Percentiles rank a stretch among this genome's conserved stretches.
Evolutionary conservation across 2,113 vertebrate species (phyloP).

Genomic region (Chloroceryle aenea): DNA sequence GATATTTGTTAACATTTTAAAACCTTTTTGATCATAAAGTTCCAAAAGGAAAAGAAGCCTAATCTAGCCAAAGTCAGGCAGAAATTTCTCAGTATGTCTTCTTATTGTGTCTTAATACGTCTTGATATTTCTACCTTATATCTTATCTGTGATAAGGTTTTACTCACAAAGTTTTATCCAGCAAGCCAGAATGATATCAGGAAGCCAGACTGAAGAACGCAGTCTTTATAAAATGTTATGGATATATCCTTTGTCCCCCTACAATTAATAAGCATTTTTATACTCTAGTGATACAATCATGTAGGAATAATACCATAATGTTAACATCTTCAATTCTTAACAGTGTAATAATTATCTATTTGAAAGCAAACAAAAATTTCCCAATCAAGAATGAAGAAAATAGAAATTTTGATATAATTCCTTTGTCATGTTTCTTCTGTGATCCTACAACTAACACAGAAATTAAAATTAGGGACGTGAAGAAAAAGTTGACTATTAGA

Average conservation of each 20-base stretch:
- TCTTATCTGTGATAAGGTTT: neutral
- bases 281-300: neutral
- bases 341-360: neutral
- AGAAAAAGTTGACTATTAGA: neutral
- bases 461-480: neutral
- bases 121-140: neutral
- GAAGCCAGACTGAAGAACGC: neutral
- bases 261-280: neutral
- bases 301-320: neutral
- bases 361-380: neutral
- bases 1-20: neutral
- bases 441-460: neutral
- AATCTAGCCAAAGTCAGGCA: neutral
- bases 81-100: neutral
- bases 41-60: neutral
- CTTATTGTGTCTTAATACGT: neutral
- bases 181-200: neutral
- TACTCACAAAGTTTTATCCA: neutral
- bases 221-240: neutral
- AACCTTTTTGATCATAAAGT: neutral
- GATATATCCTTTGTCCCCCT: neutral
- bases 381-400: neutral
- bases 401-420: accelerated
- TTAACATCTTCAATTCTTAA: neutral
- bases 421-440: neutral